Evolutionary conservation across 1,140 invertebrate genomes (phyloP).

Genomic region (Copidosoma floridanum): DNA sequence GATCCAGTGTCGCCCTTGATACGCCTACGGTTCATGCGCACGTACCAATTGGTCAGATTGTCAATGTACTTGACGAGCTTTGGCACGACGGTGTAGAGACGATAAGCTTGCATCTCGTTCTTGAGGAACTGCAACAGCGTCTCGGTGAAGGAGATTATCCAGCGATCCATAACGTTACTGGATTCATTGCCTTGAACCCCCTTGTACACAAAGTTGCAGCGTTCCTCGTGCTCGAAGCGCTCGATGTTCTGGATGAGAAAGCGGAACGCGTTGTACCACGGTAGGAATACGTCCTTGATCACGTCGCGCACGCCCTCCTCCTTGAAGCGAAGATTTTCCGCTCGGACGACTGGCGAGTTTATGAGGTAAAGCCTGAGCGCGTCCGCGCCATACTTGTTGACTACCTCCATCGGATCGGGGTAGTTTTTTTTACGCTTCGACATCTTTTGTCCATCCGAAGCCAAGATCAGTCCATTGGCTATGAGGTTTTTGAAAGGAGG

Average conservation of each 20-base stretch:
- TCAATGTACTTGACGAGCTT: conserved; percentile 94
- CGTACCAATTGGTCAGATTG: conserved; percentile 98
- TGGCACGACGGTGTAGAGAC: conserved; percentile 94
- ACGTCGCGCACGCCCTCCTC: conserved; percentile 96
- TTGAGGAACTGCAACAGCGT: conserved; percentile 85
- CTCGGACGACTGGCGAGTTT: conserved; percentile 96
- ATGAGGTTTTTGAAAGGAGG: conserved; percentile 98
- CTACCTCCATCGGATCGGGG: conserved; percentile 91
- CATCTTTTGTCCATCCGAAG: conserved; percentile 98
- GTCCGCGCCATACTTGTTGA: conserved; percentile 95
- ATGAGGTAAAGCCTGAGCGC: conserved; percentile 94
- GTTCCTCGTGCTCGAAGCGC: conserved; percentile 72
- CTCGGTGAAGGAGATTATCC: conserved; percentile 97
- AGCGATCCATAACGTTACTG: conserved; percentile 93
- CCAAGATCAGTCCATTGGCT: conserved; percentile 91
- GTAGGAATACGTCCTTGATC: conserved; percentile 96
- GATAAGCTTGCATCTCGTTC: conserved; percentile 91
- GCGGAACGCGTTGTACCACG: conserved; percentile 98
- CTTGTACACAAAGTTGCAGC: conserved; percentile 64
- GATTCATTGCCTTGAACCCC: conserved; percentile 53
- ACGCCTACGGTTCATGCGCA: conserved; percentile 92
- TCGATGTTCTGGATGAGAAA: conserved; percentile 93
- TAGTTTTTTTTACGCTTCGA: conserved; percentile 99
- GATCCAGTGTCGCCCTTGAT: conserved; percentile 83
- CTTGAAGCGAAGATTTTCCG: conserved; percentile 94